Conservation (phyloP, 1,140 invertebrate genomes). For the Epicauta chinensis region DNA sequence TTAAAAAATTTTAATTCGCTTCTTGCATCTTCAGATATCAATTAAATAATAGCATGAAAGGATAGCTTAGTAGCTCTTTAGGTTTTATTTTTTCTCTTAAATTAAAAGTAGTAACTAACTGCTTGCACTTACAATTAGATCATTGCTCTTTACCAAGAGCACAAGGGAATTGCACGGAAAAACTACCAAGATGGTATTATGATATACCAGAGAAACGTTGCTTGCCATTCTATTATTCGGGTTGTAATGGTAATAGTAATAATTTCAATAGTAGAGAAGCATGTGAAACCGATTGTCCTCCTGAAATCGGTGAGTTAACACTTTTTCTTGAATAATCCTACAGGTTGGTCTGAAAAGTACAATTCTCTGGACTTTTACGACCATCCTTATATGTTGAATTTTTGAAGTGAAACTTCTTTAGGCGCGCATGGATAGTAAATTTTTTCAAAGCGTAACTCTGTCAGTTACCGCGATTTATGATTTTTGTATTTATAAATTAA, state of each 20-base stretch:
- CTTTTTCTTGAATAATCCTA: not conserved
- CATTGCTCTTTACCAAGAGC: constrained; percentile 73
- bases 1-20: too few species aligned
- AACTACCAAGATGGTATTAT: constrained; percentile 78
- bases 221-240: constrained; percentile 91
- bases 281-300: constrained; percentile 76
- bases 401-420: too few species aligned
- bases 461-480: too few species aligned
- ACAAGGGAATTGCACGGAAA: constrained; percentile 74
- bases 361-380: too few species aligned
- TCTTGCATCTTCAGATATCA: constrained; percentile 1
- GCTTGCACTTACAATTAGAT: constrained; percentile 52
- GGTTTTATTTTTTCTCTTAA: constrained; percentile 4
- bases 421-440: too few species aligned
- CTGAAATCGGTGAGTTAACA: constrained; percentile 63
- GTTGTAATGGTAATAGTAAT: constrained; percentile 87
- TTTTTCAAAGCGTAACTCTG: too few species aligned
- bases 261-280: constrained; percentile 70
- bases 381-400: too few species aligned
- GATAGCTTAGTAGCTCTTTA: not conserved
- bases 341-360: too few species aligned
- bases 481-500: too few species aligned
- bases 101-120: constrained; percentile 4
- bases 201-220: constrained; percentile 78
- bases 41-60: not conserved